Conservation (phyloP, 2,797 vertebrate genomes). For the Muscicapa comitata region DNA sequence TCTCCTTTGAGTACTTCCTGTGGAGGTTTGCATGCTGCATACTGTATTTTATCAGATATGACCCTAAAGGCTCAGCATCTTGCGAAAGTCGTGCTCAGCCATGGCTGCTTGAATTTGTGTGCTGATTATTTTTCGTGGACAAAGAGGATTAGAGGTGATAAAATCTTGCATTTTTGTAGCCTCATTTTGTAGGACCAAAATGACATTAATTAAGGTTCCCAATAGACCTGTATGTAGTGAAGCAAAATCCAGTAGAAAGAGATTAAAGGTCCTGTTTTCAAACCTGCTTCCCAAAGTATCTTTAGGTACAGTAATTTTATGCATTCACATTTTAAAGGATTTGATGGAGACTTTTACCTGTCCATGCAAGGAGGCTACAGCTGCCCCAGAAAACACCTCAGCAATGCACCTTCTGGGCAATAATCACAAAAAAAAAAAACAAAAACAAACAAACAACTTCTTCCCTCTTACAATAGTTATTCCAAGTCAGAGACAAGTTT, state of each 20-base stretch:
- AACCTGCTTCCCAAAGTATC: neutral
- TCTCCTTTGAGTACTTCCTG: neutral
- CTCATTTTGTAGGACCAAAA: neutral
- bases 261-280: neutral
- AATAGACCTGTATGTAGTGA: neutral
- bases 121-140: neutral
- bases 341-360: neutral
- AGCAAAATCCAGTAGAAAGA: slow-evolving; percentile 1
- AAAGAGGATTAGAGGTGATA: neutral
- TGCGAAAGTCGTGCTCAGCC: neutral
- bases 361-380: neutral
- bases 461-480: neutral
- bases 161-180: neutral
- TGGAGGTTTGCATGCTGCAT: neutral
- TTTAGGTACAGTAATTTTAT: neutral
- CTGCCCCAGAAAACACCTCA: neutral
- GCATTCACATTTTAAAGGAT: neutral
- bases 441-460: neutral
- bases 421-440: neutral
- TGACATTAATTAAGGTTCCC: neutral
- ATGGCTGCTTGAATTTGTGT: neutral
- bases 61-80: neutral
- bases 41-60: neutral
- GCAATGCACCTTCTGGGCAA: neutral
- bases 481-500: neutral